These are phyloP conservation scores for Cossypha niveicapilla DNA, from an alignment of 2,797 vertebrate genomes.

Conservation along the genomic window DNA sequence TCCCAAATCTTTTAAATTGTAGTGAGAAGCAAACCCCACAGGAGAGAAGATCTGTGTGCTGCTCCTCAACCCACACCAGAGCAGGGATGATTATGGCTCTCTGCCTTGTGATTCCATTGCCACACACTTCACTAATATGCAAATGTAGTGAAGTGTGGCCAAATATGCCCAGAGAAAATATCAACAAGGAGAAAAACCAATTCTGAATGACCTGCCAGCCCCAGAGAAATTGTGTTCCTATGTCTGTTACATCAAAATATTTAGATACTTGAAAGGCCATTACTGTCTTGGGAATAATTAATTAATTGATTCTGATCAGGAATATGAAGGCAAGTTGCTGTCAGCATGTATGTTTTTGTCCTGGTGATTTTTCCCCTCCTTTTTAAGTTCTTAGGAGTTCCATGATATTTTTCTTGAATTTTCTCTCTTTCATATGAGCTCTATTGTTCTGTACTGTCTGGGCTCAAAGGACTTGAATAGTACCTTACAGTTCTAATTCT, in stretches of 20 bases:
- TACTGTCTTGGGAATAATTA: neutral
- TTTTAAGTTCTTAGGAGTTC: neutral
- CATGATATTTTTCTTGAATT: neutral
- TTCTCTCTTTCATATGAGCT: neutral
- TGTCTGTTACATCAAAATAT: neutral
- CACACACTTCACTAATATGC: neutral
- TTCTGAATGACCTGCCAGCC: neutral
- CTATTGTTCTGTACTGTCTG: neutral
- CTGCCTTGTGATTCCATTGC: neutral
- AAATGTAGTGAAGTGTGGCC: neutral
- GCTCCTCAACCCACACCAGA: neutral
- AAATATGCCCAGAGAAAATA: neutral
- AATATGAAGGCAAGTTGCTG: neutral
- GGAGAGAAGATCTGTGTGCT: neutral
- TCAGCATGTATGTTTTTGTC: neutral
- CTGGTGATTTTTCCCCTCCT: fast-evolving
- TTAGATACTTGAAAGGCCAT: neutral
- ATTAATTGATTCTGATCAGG: neutral
- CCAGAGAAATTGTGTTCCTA: neutral
- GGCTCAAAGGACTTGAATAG: neutral
- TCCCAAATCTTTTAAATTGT: neutral
- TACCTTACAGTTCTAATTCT: neutral
- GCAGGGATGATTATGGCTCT: neutral
- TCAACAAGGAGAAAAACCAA: neutral
- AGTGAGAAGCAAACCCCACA: neutral